Percentiles rank a stretch among this genome's conserved stretches.
Evolutionary conservation across 2,888 invertebrate genomes (phyloP).

Genomic region (Saturnia pavonia): DNA sequence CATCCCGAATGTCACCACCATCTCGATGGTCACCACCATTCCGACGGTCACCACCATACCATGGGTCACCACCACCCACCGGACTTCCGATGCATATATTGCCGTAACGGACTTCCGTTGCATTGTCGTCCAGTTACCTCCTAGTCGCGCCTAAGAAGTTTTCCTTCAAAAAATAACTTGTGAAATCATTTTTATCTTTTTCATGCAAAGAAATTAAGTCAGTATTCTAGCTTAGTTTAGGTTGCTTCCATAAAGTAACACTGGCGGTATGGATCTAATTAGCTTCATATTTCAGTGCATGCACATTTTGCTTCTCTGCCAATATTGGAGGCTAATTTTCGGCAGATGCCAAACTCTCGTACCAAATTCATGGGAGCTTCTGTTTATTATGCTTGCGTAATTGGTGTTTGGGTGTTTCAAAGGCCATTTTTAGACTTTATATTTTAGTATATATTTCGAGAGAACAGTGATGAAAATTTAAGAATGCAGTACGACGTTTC

Average conservation of each 20-base stretch:
- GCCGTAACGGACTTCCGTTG: too few relatives aligned
- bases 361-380: neutral
- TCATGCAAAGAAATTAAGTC: neutral
- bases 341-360: slow-evolving; percentile 1
- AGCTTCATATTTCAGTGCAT: neutral
- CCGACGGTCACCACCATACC: too few relatives aligned
- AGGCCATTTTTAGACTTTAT: neutral
- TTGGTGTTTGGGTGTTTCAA: neutral
- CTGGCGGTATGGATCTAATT: neutral
- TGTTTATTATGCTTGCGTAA: slow-evolving; percentile 7
- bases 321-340: slow-evolving; percentile 5
- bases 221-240: neutral
- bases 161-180: too few relatives aligned
- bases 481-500: neutral
- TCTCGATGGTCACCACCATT: too few relatives aligned
- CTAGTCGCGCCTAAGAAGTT: too few relatives aligned
- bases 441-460: neutral
- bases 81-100: too few relatives aligned
- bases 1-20: too few relatives aligned
- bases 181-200: too few relatives aligned
- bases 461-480: neutral
- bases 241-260: neutral
- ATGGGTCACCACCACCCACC: too few relatives aligned
- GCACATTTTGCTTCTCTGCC: neutral
- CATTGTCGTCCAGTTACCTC: too few relatives aligned